A percentile compares a stretch with the other conserved stretches of the same genome.
These are phyloP conservation scores for Epizoanthus rinbou DNA, from an alignment of 92 coral and sea anemone species.

Conservation along the genomic window DNA sequence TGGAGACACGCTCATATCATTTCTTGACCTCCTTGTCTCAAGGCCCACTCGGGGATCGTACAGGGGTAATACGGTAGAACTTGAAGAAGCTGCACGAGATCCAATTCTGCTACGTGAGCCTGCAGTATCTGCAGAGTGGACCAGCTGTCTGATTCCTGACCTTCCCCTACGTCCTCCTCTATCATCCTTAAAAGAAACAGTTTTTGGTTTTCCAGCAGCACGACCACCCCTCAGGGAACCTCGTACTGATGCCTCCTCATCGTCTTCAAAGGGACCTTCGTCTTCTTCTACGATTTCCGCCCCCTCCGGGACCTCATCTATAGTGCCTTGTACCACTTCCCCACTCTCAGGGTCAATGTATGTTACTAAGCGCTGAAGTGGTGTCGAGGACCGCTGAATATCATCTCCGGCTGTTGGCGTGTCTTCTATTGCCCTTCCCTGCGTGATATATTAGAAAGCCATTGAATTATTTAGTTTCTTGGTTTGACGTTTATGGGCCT, in stretches of 20 bases:
- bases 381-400: not conserved
- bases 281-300: conserved; percentile 59
- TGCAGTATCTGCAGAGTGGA: not conserved
- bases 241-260: conserved; percentile 13
- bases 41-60: conserved; percentile 52
- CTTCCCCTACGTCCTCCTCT: conserved; percentile 23
- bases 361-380: conserved; percentile 38
- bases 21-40: conserved; percentile 39
- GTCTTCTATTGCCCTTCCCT: not conserved
- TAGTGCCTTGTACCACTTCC: conserved; percentile 52
- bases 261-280: not conserved
- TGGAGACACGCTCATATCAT: conserved; percentile 61
- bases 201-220: conserved; percentile 3
- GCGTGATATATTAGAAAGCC: not conserved
- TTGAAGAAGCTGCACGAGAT: not conserved
- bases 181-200: conserved; percentile 34
- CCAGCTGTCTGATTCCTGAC: not conserved
- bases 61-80: conserved; percentile 49
- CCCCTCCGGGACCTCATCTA: conserved; percentile 65
- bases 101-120: conserved; percentile 3
- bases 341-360: conserved; percentile 77
- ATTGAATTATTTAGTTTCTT: no score
- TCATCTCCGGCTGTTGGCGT: conserved; percentile 1
- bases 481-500: no score
- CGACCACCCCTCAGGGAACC: conserved; percentile 14